Evolutionary conservation across 2,888 invertebrate genomes (phyloP).

Genomic region (Syrphus vitripennis): DNA sequence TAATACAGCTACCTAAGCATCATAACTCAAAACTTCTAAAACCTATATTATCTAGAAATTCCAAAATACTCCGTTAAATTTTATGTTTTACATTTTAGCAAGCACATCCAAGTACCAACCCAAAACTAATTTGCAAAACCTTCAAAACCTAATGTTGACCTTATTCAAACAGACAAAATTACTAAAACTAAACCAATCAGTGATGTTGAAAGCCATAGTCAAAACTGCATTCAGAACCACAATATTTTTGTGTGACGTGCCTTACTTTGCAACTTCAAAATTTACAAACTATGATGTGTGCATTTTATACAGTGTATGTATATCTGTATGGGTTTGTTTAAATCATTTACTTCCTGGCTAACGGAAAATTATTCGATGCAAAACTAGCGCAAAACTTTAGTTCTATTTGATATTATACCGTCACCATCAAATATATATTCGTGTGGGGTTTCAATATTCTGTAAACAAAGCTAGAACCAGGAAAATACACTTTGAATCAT

Average conservation of each 20-base stretch:
- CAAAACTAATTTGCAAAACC: not conserved
- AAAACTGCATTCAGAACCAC: not conserved
- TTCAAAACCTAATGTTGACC: not conserved
- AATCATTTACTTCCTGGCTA: conserved; percentile 22
- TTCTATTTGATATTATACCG: no score
- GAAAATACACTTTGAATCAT: not conserved
- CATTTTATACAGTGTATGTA: no score
- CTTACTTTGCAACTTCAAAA: not conserved
- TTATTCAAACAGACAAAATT: not conserved
- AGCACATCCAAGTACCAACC: not conserved
- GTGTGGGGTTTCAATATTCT: no score
- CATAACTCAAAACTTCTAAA: no score
- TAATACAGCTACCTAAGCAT: no score
- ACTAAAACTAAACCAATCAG: not conserved
- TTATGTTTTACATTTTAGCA: not conserved
- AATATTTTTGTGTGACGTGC: not conserved
- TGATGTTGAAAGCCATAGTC: not conserved
- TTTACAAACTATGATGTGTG: no score
- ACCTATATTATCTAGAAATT: no score
- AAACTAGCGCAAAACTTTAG: conserved; percentile 24
- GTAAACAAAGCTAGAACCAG: not conserved
- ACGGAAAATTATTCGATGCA: conserved; percentile 10
- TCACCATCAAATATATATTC: not conserved
- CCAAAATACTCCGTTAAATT: not conserved
- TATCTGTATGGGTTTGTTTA: not conserved